Evolutionary conservation across 2,888 invertebrate genomes (phyloP), one percentile per base, ranked within the genome.

Genomic region (Drosophila stalkeri): DNA sequence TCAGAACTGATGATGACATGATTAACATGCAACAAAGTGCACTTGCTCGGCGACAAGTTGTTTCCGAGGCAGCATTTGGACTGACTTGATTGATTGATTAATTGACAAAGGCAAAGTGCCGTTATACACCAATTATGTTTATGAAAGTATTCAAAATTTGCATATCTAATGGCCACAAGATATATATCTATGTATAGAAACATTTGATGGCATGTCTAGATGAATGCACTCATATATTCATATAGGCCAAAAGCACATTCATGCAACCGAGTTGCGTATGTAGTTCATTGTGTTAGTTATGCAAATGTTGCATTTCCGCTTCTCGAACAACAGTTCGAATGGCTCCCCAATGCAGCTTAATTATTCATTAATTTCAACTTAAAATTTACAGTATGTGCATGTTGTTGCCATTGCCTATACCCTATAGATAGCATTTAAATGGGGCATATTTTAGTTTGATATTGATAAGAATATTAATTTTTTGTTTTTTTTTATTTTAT

Each of bases 11-110:
- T 49, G 31, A 49, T 49, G 49, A 18, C 49, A 49, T 33, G 49
- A 84, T 88, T 84, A 76, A 71, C 89, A 84, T 85, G 87, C 80
- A 70, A 71, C 84, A 81, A 78, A 73, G 72, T 77, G 61, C 57
- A 57, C 12, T 43, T 54, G 16, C 47, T 27, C 35, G 20, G 9
- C 80, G 86, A 82, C 91, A 90, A 82, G 80, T 77, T 80, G 81
- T 72, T 91, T 91, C 91, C 91, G 90, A 11, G 33, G 3, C 33
- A 35, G 33, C 37, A 37, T 37, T 27, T 64, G 68, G 46, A 37
- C 49, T 44, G 69, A 6, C 18, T 75, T 87, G 90, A 91, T 91
- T 91, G 91, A 91, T 91, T 91, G 91, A 91, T 91, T 91, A 91
- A 91, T 91, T 90, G 87, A 89, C 90, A 91, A 91, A 90, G 81